Conservation (phyloP, 2,113 vertebrate species). For the Tychaedon coryphoeus region DNA sequence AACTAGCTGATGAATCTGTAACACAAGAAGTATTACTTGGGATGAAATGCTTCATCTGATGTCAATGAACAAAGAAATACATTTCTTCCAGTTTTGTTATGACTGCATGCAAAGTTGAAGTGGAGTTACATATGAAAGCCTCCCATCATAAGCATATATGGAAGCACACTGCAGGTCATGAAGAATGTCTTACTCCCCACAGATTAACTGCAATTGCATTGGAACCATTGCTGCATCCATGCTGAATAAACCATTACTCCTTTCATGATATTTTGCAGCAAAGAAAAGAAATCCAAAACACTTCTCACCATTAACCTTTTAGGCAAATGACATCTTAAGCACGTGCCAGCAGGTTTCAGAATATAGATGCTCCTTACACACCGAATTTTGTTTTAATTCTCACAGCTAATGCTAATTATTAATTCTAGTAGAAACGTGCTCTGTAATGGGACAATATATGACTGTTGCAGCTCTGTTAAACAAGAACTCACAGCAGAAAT, state of each 20-base stretch:
- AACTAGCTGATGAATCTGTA: conserved; percentile 54
- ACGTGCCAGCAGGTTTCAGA: neutral
- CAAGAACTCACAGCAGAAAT: neutral
- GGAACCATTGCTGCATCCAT: neutral
- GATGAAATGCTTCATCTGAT: conserved; percentile 32
- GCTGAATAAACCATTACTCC: neutral
- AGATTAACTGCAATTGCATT: neutral
- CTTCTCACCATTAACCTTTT: neutral
- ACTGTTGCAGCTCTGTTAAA: neutral
- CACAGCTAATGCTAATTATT: neutral
- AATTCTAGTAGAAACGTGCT: neutral
- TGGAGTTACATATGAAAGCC: neutral
- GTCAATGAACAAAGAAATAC: conserved; percentile 48
- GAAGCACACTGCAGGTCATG: neutral
- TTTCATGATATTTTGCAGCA: neutral
- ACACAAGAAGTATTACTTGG: conserved; percentile 45
- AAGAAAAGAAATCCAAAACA: neutral
- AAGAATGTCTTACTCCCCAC: neutral
- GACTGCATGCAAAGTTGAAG: neutral
- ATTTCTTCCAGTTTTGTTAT: neutral
- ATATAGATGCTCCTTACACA: neutral
- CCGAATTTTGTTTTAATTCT: neutral
- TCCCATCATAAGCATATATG: neutral
- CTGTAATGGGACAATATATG: neutral
- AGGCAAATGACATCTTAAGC: neutral